Evolutionary conservation across 2,797 vertebrate genomes (phyloP).

Genomic region (Tokudaia tokunoshimensis): DNA sequence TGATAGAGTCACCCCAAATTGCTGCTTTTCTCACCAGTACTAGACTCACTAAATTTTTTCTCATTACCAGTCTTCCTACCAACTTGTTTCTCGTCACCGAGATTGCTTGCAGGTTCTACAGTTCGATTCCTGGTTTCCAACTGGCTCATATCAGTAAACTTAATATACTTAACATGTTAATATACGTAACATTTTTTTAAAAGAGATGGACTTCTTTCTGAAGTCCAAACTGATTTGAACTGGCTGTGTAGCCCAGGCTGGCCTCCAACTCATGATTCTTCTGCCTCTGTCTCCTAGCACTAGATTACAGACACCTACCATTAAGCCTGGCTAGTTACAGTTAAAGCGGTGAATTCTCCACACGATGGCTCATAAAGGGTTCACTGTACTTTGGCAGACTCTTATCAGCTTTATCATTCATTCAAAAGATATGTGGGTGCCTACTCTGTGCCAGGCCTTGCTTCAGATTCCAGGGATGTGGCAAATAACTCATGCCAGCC

Average conservation of each 20-base stretch:
- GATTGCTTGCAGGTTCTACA: slow-evolving; percentile 3
- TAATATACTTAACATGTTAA: too few relatives aligned
- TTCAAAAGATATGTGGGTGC: not conserved
- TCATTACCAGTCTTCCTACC: not conserved
- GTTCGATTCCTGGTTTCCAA: not conserved
- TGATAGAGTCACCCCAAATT: slow-evolving; percentile 41
- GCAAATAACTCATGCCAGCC: not conserved
- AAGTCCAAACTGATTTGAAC: not conserved
- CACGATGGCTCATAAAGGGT: not conserved
- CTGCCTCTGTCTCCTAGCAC: not conserved
- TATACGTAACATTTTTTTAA: too few relatives aligned
- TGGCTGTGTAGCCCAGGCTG: not conserved
- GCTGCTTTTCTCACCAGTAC: slow-evolving; percentile 17
- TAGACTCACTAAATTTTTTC: not conserved
- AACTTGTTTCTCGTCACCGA: not conserved
- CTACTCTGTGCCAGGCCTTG: not conserved
- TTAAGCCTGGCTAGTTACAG: not conserved
- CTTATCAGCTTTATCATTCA: not conserved
- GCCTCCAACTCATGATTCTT: not conserved
- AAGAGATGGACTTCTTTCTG: not conserved
- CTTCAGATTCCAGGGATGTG: not conserved
- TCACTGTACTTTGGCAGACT: not conserved
- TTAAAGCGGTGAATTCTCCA: not conserved
- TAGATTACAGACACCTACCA: not conserved
- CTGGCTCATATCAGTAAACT: not conserved